phyloP scores from a whole-genome alignment of 2,113 vertebrate species.

The Vidua macroura region DNA sequence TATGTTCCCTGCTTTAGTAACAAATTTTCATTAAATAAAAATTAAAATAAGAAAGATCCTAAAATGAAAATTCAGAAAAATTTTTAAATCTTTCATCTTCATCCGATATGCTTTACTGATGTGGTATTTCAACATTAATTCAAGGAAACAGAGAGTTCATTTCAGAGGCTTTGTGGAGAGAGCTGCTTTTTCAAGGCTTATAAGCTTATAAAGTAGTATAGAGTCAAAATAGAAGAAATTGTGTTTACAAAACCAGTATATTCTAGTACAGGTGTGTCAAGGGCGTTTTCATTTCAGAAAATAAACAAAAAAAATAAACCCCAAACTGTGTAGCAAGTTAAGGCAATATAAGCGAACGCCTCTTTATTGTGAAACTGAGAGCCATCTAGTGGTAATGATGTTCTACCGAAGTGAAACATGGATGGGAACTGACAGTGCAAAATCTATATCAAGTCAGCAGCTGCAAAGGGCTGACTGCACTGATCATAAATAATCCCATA shows the following conservation, averaged over 20 bases:
- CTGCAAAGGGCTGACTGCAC: neutral
- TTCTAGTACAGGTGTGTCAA: neutral
- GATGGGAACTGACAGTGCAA: neutral
- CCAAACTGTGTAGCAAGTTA: neutral
- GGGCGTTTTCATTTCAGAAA: neutral
- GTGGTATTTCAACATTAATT: neutral
- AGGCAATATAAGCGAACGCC: neutral
- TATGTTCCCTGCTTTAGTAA: neutral
- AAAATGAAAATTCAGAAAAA: neutral
- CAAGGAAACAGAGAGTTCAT: neutral
- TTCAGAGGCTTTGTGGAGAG: neutral
- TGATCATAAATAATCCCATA: neutral
- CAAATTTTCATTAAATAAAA: neutral
- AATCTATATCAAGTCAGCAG: rapidly evolving
- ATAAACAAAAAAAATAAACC: neutral
- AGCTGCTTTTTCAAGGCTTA: neutral
- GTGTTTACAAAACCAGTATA: neutral
- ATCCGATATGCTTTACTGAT: neutral
- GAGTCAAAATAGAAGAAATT: neutral
- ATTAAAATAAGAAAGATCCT: neutral
- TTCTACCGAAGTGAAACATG: neutral
- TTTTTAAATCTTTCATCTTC: rapidly evolving
- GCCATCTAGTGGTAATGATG: conserved; percentile 59
- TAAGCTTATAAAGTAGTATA: neutral
- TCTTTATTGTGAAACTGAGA: conserved; percentile 14